Conservation (phyloP, 2,888 invertebrate species). For the Pocota personata region DNA sequence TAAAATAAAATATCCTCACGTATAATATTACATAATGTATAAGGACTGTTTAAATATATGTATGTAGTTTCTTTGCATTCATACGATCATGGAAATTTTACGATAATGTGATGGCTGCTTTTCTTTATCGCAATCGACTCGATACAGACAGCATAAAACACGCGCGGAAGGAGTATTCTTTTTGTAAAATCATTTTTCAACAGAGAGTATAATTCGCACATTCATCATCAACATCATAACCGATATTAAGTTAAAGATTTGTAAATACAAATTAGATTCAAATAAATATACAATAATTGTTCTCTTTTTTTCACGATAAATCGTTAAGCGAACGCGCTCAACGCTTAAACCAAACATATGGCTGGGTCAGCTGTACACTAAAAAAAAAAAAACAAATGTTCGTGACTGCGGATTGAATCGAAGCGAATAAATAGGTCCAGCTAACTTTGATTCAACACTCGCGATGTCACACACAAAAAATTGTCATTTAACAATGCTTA, state of each 20-base stretch:
- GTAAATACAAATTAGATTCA: constrained; percentile 22
- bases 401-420: constrained; percentile 19
- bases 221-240: not conserved
- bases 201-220: constrained; percentile 5
- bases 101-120: constrained; percentile 38
- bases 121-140: constrained; percentile 6
- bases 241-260: constrained; percentile 5
- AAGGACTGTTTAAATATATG: constrained; percentile 12
- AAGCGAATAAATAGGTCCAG: constrained; percentile 65
- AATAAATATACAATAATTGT: constrained; percentile 30
- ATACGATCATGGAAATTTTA: constrained; percentile 54
- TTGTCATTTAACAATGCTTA: constrained; percentile 63
- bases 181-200: not conserved
- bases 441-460: constrained; percentile 43
- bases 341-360: not conserved
- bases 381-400: not conserved
- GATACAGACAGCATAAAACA: not conserved
- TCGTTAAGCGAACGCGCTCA: constrained; percentile 50
- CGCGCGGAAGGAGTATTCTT: constrained; percentile 32
- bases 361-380: constrained; percentile 12
- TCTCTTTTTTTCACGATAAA: constrained; percentile 20
- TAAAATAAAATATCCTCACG: constrained; percentile 44
- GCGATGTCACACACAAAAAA: constrained; percentile 11
- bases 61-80: constrained; percentile 45
- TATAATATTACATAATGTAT: constrained; percentile 41